phyloP scores from a whole-genome alignment of 2,888 invertebrate species.

The Apoda limacodes region DNA sequence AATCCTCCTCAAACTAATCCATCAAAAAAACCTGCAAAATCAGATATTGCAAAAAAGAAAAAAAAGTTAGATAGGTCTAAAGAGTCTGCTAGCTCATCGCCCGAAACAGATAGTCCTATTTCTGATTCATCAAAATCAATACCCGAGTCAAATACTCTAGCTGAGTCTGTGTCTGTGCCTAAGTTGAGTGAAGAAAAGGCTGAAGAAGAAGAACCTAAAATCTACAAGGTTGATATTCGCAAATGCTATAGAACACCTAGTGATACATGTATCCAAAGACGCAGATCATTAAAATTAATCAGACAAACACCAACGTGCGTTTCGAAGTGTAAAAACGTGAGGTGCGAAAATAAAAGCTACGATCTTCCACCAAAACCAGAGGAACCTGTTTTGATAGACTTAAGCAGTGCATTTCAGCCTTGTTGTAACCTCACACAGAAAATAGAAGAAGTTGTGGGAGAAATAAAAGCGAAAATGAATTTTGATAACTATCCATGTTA shows the following conservation, averaged over 20 bases:
- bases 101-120: too few relatives aligned
- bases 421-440: constrained; percentile 32
- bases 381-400: constrained; percentile 32
- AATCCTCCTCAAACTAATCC: constrained; percentile 13
- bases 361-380: constrained; percentile 29
- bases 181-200: too few relatives aligned
- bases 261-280: too few relatives aligned
- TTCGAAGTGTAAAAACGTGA: constrained; percentile 33
- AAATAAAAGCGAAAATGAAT: constrained; percentile 33
- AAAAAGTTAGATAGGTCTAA: constrained; percentile 20
- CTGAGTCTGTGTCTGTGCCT: too few relatives aligned
- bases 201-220: too few relatives aligned
- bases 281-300: too few relatives aligned
- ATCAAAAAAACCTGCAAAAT: constrained; percentile 10
- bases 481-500: constrained; percentile 38
- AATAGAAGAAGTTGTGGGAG: constrained; percentile 36
- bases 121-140: too few relatives aligned
- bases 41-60: constrained; percentile 11
- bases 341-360: constrained; percentile 29
- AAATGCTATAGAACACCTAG: too few relatives aligned
- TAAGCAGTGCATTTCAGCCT: constrained; percentile 25
- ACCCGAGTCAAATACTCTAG: too few relatives aligned
- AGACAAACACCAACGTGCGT: too few relatives aligned
- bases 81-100: constrained; percentile 15
- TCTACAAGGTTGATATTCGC: too few relatives aligned